A percentile compares a stretch with the other conserved stretches of the same genome.
Conservation (phyloP, 2,888 invertebrate genomes). For the Caradrina kadenii region DNA sequence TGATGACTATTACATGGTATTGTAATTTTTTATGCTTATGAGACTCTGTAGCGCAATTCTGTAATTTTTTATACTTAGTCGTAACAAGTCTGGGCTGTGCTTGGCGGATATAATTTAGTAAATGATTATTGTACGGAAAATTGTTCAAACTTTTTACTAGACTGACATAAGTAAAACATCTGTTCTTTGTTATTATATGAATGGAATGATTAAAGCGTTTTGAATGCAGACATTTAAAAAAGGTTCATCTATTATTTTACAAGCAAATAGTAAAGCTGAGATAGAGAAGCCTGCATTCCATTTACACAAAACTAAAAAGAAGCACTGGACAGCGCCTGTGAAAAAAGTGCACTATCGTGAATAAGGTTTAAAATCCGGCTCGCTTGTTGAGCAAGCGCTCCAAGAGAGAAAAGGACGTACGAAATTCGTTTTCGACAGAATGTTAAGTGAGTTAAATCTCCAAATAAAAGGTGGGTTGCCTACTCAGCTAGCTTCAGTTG, state of each 20-base stretch:
- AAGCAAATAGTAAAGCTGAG: constrained; percentile 15
- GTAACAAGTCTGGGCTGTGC: constrained; percentile 10
- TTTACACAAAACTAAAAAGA: constrained; percentile 38
- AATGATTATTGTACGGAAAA: constrained; percentile 11
- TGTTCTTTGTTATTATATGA: not conserved
- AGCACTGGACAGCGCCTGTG: constrained; percentile 26
- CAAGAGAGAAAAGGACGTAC: constrained; percentile 72
- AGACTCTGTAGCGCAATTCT: constrained; percentile 21
- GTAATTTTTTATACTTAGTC: constrained; percentile 44
- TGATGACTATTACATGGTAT: constrained; percentile 43
- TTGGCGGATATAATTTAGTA: constrained; percentile 15
- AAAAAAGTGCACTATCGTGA: constrained; percentile 45
- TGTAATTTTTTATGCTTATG: constrained; percentile 47
- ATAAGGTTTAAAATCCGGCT: constrained; percentile 43
- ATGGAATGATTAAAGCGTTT: too few species aligned
- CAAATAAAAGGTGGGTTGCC: constrained; percentile 86
- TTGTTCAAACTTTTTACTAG: constrained; percentile 5
- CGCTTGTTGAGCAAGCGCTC: constrained; percentile 41
- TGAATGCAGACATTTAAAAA: constrained; percentile 6
- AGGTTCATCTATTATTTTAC: constrained; percentile 16
- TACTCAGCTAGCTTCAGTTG: constrained; percentile 75
- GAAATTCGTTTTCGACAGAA: constrained; percentile 83
- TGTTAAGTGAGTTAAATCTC: constrained; percentile 88
- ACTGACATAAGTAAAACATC: not conserved
- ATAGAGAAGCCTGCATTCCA: constrained; percentile 25